Base-by-base conservation (phyloP, 2,113 vertebrate species). In the Pelecanoides urinatrix region DNA sequence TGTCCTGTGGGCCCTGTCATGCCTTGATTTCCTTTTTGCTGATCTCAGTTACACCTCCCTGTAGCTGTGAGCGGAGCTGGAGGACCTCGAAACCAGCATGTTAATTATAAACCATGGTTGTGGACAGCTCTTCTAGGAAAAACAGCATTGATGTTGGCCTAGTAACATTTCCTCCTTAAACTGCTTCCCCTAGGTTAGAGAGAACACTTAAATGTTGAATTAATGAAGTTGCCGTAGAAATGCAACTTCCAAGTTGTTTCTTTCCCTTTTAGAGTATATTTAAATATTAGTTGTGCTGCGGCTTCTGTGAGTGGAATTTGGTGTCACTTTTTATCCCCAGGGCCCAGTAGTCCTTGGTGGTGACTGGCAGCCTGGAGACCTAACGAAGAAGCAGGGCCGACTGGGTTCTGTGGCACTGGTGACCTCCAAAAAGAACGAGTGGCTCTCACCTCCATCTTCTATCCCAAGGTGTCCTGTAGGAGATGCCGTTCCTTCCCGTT, bases 311-410 rank as follows among this genome's bases (percentile, higher is more conserved):
- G 36, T 27, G 66, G 56, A 70, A 62, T 70, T 61, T 11, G 23
- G 7, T 50, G 40, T 59, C 5, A 5, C 19, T 75, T 52, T 52
- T 29, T 40, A 38, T 75, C 50, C 58, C n/a, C 53, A 94, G 96
- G 93, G 92, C 26, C 76, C 85, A 55, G 90, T 91, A 70, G 83
- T 95, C 66, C 81, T 97, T 40, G 92, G 87, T 52, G 95, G 92
- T 42, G 82, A 53, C 55, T 4, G 27, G 22, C 84, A 87, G 62
- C 84, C 82, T 45, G 90, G 92, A 63, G 77, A 94, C 62, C 10
- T 74, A 38, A 44, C 45, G 65, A 91, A 59, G 55, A 86, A 61
- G 16, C 90, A 74, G 27, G 25, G 45, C 49, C 44, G 6, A 4
- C 13, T 25, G 17, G 36, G 74, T 52, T 67, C 86, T 16, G 27